Percentiles rank a stretch among this genome's conserved stretches.
These are phyloP conservation scores for Heliconius cydno DNA, from an alignment of 2,888 invertebrate species.

Conservation along the genomic window DNA sequence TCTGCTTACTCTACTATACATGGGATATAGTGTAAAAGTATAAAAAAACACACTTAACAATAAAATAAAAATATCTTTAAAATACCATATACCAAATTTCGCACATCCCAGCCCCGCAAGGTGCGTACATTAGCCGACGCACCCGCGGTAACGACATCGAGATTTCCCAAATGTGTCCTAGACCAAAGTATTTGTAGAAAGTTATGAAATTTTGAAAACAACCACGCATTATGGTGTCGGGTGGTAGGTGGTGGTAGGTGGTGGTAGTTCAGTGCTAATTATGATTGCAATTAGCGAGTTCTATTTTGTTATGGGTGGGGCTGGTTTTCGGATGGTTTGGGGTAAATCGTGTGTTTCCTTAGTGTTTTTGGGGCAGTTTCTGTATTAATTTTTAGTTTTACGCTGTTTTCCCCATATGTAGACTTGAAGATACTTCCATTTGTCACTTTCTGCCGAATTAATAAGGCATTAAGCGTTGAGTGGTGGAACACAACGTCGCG, in stretches of 20 bases:
- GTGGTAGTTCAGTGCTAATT: conserved; percentile 68
- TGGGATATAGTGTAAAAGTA: too few species aligned
- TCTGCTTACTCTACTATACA: too few species aligned
- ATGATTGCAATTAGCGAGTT: conserved; percentile 71
- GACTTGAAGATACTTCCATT: too few species aligned
- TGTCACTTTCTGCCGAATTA: too few species aligned
- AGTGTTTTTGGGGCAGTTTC: too few species aligned
- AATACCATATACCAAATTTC: conserved; percentile 36
- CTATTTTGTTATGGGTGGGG: conserved; percentile 30
- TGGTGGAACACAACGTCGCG: too few species aligned
- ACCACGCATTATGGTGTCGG: conserved; percentile 69
- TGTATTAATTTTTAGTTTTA: too few species aligned
- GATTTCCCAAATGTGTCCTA: conserved; percentile 81
- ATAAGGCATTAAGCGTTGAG: too few species aligned
- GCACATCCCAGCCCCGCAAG: conserved; percentile 55
- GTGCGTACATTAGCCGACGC: conserved; percentile 75
- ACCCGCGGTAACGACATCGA: conserved; percentile 74
- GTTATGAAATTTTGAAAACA: conserved; percentile 83
- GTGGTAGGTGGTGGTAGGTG: too few species aligned
- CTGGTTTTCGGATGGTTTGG: neutral
- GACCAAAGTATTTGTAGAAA: conserved; percentile 80
- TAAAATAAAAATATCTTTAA: neutral
- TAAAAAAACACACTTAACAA: neutral
- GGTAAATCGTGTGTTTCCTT: too few species aligned
- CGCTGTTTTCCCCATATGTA: too few species aligned